These are phyloP conservation scores for Ormyrus pomaceus DNA, from an alignment of 2,888 invertebrate species.

Conservation along the genomic window DNA sequence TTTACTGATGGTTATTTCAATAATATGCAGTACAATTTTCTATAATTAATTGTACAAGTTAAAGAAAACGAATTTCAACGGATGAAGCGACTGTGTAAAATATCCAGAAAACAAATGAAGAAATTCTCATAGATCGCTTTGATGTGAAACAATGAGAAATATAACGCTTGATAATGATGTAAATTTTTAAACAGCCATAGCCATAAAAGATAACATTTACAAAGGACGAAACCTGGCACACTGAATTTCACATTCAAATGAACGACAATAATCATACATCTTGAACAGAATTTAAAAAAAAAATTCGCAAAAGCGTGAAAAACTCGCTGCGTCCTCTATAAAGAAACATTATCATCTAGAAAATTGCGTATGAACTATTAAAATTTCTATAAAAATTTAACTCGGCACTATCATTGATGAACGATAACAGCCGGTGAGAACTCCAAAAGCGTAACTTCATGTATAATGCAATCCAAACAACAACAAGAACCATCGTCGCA, in stretches of 20 bases:
- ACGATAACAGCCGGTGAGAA: slow-evolving; percentile 41
- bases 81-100: too few species aligned
- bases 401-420: slow-evolving; percentile 33
- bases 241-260: not conserved
- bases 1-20: too few species aligned
- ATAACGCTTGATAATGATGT: too few species aligned
- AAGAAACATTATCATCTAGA: not conserved
- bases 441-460: slow-evolving; percentile 35
- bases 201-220: not conserved
- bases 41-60: too few species aligned
- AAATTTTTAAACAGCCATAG: too few species aligned
- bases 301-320: slow-evolving; percentile 5
- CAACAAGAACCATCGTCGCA: slow-evolving; percentile 22
- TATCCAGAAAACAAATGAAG: too few species aligned
- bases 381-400: slow-evolving; percentile 36
- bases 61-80: too few species aligned
- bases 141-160: too few species aligned
- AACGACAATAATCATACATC: not conserved
- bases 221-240: not conserved
- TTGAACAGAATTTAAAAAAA: not conserved
- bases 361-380: slow-evolving; percentile 35
- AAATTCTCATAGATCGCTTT: too few species aligned
- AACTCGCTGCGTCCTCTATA: not conserved
- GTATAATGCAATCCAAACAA: slow-evolving; percentile 47
- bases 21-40: too few species aligned